Percentiles rank a stretch among this genome's conserved stretches.
Evolutionary conservation across 2,113 vertebrate species (phyloP).

Genomic region (Myotis lucifugus): DNA sequence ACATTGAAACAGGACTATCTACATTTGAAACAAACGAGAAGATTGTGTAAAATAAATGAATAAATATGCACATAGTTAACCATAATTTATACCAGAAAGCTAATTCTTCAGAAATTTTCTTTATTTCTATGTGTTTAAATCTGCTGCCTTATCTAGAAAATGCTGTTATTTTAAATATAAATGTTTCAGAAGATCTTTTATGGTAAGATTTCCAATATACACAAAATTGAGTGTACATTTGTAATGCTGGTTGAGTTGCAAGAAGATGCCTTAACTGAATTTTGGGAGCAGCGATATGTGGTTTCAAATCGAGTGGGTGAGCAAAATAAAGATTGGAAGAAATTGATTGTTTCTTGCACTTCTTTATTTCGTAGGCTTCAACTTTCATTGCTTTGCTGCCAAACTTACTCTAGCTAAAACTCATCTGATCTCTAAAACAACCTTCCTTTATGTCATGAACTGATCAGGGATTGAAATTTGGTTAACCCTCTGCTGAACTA

Average conservation of each 20-base stretch:
- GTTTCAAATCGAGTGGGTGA: conserved; percentile 67
- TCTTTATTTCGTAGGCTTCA: conserved; percentile 59
- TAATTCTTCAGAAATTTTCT: conserved; percentile 21
- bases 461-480: conserved; percentile 16
- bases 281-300: conserved; percentile 49
- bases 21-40: conserved; percentile 50
- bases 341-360: conserved; percentile 58
- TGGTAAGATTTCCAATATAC: conserved; percentile 50
- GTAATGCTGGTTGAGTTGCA: conserved; percentile 21
- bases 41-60: conserved; percentile 59
- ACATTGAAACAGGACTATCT: conserved; percentile 17
- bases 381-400: conserved; percentile 21
- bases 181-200: conserved; percentile 57
- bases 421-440: conserved; percentile 28
- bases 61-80: conserved; percentile 60
- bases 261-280: conserved; percentile 55
- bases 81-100: neutral
- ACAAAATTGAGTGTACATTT: conserved; percentile 56
- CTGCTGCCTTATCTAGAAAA: conserved; percentile 59
- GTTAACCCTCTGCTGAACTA: conserved; percentile 17
- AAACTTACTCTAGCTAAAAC: conserved; percentile 41
- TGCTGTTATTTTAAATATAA: conserved; percentile 63
- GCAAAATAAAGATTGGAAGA: conserved; percentile 56
- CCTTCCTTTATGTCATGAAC: neutral
- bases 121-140: conserved; percentile 43